These are phyloP conservation scores for Coptotermes formosanus DNA, from an alignment of 1,140 invertebrate genomes.

Conservation along the genomic window DNA sequence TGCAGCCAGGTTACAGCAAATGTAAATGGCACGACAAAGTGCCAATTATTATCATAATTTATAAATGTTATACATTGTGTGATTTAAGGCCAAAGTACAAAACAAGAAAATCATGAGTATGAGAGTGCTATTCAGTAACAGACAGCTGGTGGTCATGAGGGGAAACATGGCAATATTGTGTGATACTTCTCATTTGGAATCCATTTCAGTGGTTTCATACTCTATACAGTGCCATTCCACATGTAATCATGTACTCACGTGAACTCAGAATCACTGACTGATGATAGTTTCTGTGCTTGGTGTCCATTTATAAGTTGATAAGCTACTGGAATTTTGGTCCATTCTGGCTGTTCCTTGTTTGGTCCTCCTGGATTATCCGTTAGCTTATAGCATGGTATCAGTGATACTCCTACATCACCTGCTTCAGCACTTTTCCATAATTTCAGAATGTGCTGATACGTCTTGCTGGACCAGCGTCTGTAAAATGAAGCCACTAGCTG, in stretches of 20 bases:
- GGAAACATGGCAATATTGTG: no score
- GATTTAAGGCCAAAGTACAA: no score
- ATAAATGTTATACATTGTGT: no score
- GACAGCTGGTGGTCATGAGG: no score
- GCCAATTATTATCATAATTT: no score
- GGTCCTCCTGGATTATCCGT: slow-evolving; percentile 40
- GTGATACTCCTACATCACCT: slow-evolving; percentile 56
- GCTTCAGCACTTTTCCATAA: slow-evolving; percentile 61
- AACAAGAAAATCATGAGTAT: no score
- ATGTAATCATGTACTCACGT: background rate
- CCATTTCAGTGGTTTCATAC: no score
- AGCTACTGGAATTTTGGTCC: slow-evolving; percentile 50
- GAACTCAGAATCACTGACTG: background rate
- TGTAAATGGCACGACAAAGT: no score
- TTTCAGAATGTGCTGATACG: slow-evolving; percentile 58
- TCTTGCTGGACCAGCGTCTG: slow-evolving; percentile 63
- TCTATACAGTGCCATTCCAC: no score
- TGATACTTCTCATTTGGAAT: no score
- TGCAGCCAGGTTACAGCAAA: no score
- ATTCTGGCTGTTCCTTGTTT: slow-evolving; percentile 43
- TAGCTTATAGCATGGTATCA: slow-evolving; percentile 58
- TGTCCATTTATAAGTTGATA: background rate
- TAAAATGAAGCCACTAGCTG: slow-evolving; percentile 33
- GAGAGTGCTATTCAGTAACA: no score
- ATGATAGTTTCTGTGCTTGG: background rate